These are phyloP conservation scores for Zoanthus sociatus DNA, from an alignment of 92 coral and sea anemone genomes.

Conservation along the genomic window DNA sequence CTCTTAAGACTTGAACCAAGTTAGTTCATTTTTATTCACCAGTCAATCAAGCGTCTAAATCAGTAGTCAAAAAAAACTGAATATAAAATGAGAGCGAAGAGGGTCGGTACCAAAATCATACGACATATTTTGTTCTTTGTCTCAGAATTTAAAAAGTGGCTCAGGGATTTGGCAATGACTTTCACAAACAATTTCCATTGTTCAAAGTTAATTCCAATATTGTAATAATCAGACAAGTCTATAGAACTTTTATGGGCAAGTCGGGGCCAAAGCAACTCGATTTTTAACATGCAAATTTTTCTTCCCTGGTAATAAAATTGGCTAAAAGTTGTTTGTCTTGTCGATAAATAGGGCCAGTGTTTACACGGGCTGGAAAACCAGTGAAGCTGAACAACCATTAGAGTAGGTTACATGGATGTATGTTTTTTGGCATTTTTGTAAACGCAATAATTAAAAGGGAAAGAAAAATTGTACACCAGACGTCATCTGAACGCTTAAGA, in stretches of 20 bases:
- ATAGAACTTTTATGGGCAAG: constrained; percentile 4
- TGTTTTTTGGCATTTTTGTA: neutral
- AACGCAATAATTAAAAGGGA: neutral
- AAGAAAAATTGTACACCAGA: neutral
- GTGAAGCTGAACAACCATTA: neutral
- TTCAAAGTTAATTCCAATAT: constrained; percentile 7
- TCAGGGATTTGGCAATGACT: neutral
- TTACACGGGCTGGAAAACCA: constrained; percentile 13
- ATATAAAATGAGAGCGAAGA: neutral
- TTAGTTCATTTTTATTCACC: too few relatives aligned
- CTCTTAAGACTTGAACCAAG: too few relatives aligned
- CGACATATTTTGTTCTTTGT: neutral
- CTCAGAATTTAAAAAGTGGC: neutral
- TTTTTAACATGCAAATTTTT: constrained; percentile 44
- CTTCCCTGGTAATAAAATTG: constrained; percentile 1
- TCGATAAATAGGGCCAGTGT: constrained; percentile 25
- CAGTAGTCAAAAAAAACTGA: neutral
- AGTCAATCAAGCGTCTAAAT: neutral
- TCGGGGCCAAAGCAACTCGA: neutral
- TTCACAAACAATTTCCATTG: constrained; percentile 31
- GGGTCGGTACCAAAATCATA: neutral
- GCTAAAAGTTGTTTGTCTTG: constrained; percentile 36
- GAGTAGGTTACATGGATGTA: neutral
- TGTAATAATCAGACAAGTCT: constrained; percentile 5
- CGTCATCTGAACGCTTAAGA: neutral